Base-by-base conservation (phyloP, 2,113 vertebrate genomes). In the Aythya baeri region DNA sequence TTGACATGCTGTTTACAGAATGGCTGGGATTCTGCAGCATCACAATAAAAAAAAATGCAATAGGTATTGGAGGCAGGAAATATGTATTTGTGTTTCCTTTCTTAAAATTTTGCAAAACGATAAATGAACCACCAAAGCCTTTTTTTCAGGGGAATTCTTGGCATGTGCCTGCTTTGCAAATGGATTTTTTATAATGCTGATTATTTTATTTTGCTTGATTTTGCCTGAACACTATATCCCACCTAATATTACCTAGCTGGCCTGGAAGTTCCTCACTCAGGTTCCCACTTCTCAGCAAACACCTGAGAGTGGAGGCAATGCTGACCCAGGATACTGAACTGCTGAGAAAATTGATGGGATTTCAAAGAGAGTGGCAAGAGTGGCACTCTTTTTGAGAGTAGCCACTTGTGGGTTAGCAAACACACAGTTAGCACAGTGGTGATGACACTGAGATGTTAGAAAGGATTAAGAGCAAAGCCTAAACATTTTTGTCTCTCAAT, bases 281-380 rank as follows among this genome's bases (percentile, higher is more conserved):
- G 49, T 70, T 70, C 43, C 55, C 36, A 18, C 17, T 13, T 70
- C 18, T 18, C 29, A 80, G 76, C n/a, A 71, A 85, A 54, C 23
- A 25, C 26, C 50, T 80, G 59, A 14, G 32, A 86, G 49, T 0
- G 2, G 31, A 55, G 11, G 9, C 0, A 0, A 54, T 74, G 46
- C 18, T 4, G 1, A 71, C 4, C 15, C 55, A 41, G 21, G 46
- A 25, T 31, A 29, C 21, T 31, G 43, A 89, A 58, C 20, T 2
- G 2, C 7, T 1, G 3, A 84, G 76, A 50, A 79, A 0, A 0
- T 44, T 21, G 20, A 77, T 77, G 32, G 49, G 11, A 38, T 32
- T 23, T 43, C 41, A 41, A 41, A 41, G 13, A 41, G 41, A 41
- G 41, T 41, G 41, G 41, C 41, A 41, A 41, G 41, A 41, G 41